Evolutionary conservation across 2,888 invertebrate species (phyloP), one percentile per base, ranked within the genome.

Genomic region (Arrhopalites spinosus): DNA sequence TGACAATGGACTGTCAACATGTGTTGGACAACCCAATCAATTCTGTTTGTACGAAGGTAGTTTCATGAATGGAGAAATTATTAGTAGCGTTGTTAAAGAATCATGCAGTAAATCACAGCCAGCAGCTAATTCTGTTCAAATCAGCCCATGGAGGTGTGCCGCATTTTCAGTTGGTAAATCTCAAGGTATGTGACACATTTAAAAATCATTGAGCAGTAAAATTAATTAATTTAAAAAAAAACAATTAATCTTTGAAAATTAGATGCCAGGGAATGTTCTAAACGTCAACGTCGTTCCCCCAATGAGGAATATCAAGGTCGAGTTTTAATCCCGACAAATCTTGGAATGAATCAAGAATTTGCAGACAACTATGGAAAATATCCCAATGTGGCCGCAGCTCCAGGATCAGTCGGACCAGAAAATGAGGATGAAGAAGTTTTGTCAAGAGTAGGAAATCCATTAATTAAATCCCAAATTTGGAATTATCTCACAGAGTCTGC

Each of bases 381-480:
- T 7, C 25, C 15, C 5, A 73, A 64, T n/a, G n/a, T 1, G 5
- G 27, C 47, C 3, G 8, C 2, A 1, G n/a, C 30, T 20, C 47
- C 27, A 29, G 29, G 17, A 1, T 2, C 47, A 11, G 15, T 64
- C 23, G 64, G 64, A 11, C 47, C 64, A 0, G 15, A 13, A 8
- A 50, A 64, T 20, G 73, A 64, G 27, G 73, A 73, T 29, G 20
- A 29, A n/a, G 43, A 64, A 47, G n/a, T n/a, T 30, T 47, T 20
- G 64, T 73, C 5, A 45, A 27, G 64, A 27, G 47, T 25, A 20
- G 73, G 73, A 29, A 23, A 50, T 29, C 64, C 64, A 13, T 15
- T 75, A n/a, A 75, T 75, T 20, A 75, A 75, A 53, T 53, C 64
- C 13, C 43, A 75, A 71, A 47, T 75, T 25, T 75, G 70, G 71